Evolutionary conservation across 2,113 vertebrate genomes (phyloP), one percentile per base, ranked within the genome.

Genomic region (Fregetta grallaria): DNA sequence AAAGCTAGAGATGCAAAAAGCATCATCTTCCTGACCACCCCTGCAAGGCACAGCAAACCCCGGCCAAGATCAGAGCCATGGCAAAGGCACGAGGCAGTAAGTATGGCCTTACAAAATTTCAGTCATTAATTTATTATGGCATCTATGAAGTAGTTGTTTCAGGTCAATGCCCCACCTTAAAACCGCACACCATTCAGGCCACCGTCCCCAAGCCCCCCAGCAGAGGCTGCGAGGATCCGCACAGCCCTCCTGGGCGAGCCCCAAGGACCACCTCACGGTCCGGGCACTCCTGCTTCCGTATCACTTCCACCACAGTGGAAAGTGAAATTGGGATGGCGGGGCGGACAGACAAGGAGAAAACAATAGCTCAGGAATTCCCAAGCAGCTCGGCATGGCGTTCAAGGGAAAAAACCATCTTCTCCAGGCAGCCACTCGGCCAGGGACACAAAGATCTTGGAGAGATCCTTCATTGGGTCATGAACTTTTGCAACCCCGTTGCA

Each of bases 211-310:
- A 0, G 42, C 14, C 21, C 6, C 32, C 42, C 68, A 55, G 1
- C 5, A 49, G 74, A 29, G 32, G 47, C 52, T 72, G 25, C 0
- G 3, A 72, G 45, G 72, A 63, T 11, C 34, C 1, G 0, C 2
- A 19, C 20, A 74, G 53, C 36, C n/a, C 42, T 84, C 30, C 58
- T 15, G 36, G 11, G 42, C 40, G 22, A 81, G 29, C 25, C 63
- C 47, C 45, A 50, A 56, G n/a, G 25, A 75, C 2, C 22, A 23
- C 20, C 32, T 36, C 36, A 4, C 1, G 40, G 5, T 18, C 67
- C 6, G 2, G 49, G 53, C 8, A 2, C 23, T 45, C 75, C 74
- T 0, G 0, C 44, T 77, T 45, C 76, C 1, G 0, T 34, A 42
- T 23, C 6, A 0, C 25, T 80, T 65, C 44, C 86, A 78, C 61